Percentiles rank a stretch among this genome's conserved stretches.
Evolutionary conservation across 2,888 invertebrate genomes (phyloP).

Genomic region (Pandemis corylana): DNA sequence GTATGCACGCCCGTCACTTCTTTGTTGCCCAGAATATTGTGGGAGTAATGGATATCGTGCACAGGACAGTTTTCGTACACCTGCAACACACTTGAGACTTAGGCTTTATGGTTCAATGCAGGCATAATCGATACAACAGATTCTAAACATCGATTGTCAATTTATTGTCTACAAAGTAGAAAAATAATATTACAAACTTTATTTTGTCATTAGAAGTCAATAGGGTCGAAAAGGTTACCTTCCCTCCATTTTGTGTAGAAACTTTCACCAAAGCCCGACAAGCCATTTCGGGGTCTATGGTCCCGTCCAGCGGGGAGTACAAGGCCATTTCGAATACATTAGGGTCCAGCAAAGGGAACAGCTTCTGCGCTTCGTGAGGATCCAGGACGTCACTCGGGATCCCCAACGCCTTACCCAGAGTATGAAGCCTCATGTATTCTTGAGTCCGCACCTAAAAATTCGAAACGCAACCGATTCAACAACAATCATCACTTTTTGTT

Average conservation of each 20-base stretch:
- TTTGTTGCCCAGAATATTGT: conserved; percentile 86
- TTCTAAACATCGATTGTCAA: no score
- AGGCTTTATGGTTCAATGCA: background rate
- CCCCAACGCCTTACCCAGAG: conserved; percentile 91
- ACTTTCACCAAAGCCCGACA: conserved; percentile 90
- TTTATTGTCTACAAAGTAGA: no score
- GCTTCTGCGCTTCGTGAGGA: conserved; percentile 89
- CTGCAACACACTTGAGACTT: conserved; percentile 62
- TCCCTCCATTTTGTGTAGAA: conserved; percentile 89
- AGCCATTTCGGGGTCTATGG: conserved; percentile 93
- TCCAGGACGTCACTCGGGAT: conserved; percentile 90
- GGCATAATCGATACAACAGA: no score
- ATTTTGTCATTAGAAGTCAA: no score
- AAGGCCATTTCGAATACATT: conserved; percentile 90
- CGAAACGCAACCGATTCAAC: background rate
- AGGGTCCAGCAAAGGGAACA: conserved; percentile 91
- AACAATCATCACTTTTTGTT: no score
- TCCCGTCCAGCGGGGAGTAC: conserved; percentile 92
- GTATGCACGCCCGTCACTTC: conserved; percentile 92
- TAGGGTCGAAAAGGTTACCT: no score
- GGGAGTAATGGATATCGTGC: conserved; percentile 87
- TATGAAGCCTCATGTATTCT: conserved; percentile 92
- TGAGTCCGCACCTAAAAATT: conserved; percentile 88
- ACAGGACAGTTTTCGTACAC: conserved; percentile 91
- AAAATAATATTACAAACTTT: no score